A percentile compares a stretch with the other conserved stretches of the same genome.
phyloP scores from a whole-genome alignment of 1,140 invertebrate species.

The Atta colombica region DNA sequence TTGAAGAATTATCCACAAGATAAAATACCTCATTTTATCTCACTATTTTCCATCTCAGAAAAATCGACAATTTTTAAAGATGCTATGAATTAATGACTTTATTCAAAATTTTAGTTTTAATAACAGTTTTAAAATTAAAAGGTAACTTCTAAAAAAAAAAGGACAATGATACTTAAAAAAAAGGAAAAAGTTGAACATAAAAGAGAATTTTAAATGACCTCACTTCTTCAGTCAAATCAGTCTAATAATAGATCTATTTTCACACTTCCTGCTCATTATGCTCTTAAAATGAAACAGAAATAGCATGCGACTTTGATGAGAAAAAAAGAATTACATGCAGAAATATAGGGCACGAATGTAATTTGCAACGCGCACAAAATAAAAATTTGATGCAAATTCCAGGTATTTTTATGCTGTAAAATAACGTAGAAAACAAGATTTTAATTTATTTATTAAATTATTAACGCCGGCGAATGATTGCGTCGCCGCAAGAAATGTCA shows the following conservation, averaged over 20 bases:
- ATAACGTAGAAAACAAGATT: neutral
- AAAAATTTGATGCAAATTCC: neutral
- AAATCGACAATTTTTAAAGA: neutral
- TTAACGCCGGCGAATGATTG: neutral
- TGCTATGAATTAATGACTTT: neutral
- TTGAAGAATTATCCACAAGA: neutral
- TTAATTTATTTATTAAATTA: conserved; percentile 21
- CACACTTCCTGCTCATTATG: neutral
- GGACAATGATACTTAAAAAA: neutral
- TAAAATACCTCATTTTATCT: neutral
- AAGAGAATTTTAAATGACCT: neutral
- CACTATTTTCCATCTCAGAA: no score
- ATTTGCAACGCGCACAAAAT: neutral
- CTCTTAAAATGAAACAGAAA: conserved; percentile 6
- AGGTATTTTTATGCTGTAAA: neutral
- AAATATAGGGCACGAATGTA: neutral
- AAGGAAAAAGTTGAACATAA: conserved; percentile 3
- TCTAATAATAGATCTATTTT: neutral
- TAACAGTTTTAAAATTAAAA: neutral
- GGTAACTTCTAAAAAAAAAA: neutral
- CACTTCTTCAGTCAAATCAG: neutral
- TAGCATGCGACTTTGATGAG: conserved; percentile 3
- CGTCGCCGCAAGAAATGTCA: neutral
- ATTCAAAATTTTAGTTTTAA: neutral
- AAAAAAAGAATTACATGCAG: conserved; percentile 1